phyloP scores from a whole-genome alignment of 2,888 invertebrate genomes.

The Apamea anceps region DNA sequence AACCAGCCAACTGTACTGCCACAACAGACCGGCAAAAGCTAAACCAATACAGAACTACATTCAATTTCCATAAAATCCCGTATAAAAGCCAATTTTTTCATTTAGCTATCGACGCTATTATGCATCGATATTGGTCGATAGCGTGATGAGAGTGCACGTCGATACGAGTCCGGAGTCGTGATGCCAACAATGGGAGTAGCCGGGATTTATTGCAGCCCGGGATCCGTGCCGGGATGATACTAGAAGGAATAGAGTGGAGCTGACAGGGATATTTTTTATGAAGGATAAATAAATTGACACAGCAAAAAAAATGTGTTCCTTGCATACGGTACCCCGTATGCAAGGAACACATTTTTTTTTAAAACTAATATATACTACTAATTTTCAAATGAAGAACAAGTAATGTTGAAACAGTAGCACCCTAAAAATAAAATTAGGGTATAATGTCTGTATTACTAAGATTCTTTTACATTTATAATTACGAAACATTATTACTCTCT shows the following conservation, averaged over 20 bases:
- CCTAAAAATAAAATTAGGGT: too few relatives aligned
- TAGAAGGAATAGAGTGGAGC: conserved; percentile 48
- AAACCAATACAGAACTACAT: not conserved
- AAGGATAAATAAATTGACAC: too few relatives aligned
- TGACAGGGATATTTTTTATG: too few relatives aligned
- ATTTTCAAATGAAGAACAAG: too few relatives aligned
- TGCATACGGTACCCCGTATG: too few relatives aligned
- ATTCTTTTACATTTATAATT: too few relatives aligned
- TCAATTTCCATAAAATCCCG: not conserved
- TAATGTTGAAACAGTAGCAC: too few relatives aligned
- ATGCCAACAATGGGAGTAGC: conserved; percentile 63
- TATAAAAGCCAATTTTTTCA: conserved; percentile 38
- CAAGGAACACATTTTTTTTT: too few relatives aligned
- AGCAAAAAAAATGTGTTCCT: too few relatives aligned
- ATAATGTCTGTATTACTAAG: too few relatives aligned
- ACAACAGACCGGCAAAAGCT: not conserved
- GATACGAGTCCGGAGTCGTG: conserved; percentile 56
- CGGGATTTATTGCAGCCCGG: conserved; percentile 63
- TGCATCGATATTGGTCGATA: conserved; percentile 48
- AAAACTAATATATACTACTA: too few relatives aligned
- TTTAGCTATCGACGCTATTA: conserved; percentile 18
- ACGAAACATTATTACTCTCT: too few relatives aligned
- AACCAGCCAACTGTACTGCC: not conserved
- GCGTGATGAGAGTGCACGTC: conserved; percentile 58
- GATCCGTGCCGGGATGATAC: conserved; percentile 56